A percentile compares a stretch with the other conserved stretches of the same genome.
Evolutionary conservation across 2,888 invertebrate genomes (phyloP).

Genomic region (Orthosia gothica): DNA sequence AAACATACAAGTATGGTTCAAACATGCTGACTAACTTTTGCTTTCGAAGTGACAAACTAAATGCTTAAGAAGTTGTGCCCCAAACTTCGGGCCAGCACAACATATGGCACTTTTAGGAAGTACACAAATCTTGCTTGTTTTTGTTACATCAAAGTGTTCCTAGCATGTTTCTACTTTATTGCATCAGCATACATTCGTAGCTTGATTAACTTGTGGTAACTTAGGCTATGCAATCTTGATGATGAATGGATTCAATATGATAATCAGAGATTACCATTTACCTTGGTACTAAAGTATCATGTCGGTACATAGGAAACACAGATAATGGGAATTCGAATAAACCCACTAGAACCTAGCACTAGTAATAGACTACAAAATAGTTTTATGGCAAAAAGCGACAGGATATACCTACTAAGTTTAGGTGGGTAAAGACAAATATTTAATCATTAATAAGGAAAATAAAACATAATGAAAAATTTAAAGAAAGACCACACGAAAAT

Average conservation of each 20-base stretch:
- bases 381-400: too few relatives aligned
- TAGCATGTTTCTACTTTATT: neutral
- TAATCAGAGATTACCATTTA: constrained; percentile 10
- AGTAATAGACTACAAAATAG: too few relatives aligned
- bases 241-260: neutral
- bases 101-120: neutral
- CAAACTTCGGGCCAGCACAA: constrained; percentile 5
- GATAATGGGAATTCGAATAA: too few relatives aligned
- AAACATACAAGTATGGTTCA: neutral
- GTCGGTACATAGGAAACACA: too few relatives aligned
- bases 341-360: too few relatives aligned
- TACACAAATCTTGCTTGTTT: neutral
- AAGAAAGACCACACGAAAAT: constrained; percentile 42
- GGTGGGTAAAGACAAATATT: too few relatives aligned
- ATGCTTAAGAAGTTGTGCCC: neutral
- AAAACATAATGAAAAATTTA: neutral
- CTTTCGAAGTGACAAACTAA: neutral
- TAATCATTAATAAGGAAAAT: neutral
- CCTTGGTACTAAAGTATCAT: too few relatives aligned
- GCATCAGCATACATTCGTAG: neutral
- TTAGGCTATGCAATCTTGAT: neutral
- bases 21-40: neutral
- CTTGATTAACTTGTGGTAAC: neutral
- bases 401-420: too few relatives aligned
- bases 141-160: neutral